phyloP scores from a whole-genome alignment of 2,797 vertebrate species.

The Pteronotus mesoamericanus region DNA sequence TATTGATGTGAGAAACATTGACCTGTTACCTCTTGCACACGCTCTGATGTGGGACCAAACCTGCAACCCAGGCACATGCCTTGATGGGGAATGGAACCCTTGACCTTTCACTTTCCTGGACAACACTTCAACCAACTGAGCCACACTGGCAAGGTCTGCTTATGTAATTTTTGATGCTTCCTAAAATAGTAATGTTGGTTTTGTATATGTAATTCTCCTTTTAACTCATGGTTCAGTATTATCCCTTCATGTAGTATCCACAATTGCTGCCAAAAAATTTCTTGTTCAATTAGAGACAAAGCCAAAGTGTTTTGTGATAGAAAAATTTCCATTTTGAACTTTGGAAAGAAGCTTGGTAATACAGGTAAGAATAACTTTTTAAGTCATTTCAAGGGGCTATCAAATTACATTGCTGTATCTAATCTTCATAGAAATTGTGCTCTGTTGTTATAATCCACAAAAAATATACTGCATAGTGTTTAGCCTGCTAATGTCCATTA shows the following conservation, averaged over 20 bases:
- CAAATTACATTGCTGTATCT: background rate
- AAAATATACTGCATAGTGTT: background rate
- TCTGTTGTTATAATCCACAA: background rate
- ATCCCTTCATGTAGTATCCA: background rate
- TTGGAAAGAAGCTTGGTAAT: background rate
- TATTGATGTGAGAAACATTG: background rate
- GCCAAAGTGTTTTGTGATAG: background rate
- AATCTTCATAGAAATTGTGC: background rate
- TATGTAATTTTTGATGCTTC: background rate
- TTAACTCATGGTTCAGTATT: background rate
- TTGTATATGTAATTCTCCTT: background rate
- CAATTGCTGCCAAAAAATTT: background rate
- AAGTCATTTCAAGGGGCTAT: background rate
- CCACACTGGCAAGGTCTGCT: no score
- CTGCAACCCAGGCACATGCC: background rate
- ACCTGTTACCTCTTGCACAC: background rate
- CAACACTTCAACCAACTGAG: background rate
- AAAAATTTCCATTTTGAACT: background rate
- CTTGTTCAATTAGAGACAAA: background rate
- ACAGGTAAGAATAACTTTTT: background rate
- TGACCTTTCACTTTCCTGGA: background rate
- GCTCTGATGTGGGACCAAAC: background rate
- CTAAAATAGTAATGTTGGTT: background rate
- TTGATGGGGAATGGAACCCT: background rate
- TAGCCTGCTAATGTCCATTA: background rate